A percentile compares a stretch with the other conserved stretches of the same genome.
These are phyloP conservation scores for Noctua janthina DNA, from an alignment of 2,888 invertebrate genomes.

Conservation along the genomic window DNA sequence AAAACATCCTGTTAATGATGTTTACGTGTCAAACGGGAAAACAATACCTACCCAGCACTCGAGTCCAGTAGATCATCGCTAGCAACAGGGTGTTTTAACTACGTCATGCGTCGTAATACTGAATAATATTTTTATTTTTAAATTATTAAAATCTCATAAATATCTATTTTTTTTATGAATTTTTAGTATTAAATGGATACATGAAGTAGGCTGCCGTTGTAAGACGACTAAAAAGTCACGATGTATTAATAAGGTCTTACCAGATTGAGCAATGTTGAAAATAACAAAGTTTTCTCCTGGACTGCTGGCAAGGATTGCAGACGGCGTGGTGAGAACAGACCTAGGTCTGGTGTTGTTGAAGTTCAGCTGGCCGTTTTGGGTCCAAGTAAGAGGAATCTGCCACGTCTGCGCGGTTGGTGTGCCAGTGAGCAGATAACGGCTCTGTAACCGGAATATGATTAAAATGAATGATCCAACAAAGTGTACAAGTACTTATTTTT, in stretches of 20 bases:
- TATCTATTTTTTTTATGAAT: no score
- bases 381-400: constrained; percentile 87
- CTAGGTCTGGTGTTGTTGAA: constrained; percentile 82
- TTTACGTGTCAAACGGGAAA: no score
- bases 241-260: constrained; percentile 63
- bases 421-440: constrained; percentile 80
- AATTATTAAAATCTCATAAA: no score
- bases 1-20: no score
- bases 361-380: constrained; percentile 79
- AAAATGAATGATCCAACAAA: neutral
- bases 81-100: no score
- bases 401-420: constrained; percentile 72
- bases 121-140: no score
- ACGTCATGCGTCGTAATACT: no score
- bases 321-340: constrained; percentile 71
- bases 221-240: no score
- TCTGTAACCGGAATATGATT: constrained; percentile 67
- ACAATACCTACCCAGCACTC: no score
- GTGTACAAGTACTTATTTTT: neutral
- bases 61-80: no score
- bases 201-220: no score
- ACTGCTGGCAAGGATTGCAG: constrained; percentile 65
- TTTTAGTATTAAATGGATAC: no score
- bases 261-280: constrained; percentile 88
- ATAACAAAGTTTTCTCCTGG: constrained; percentile 89